Evolutionary conservation across 1,140 invertebrate species (phyloP).

Genomic region (Chironomus striatipennis): DNA sequence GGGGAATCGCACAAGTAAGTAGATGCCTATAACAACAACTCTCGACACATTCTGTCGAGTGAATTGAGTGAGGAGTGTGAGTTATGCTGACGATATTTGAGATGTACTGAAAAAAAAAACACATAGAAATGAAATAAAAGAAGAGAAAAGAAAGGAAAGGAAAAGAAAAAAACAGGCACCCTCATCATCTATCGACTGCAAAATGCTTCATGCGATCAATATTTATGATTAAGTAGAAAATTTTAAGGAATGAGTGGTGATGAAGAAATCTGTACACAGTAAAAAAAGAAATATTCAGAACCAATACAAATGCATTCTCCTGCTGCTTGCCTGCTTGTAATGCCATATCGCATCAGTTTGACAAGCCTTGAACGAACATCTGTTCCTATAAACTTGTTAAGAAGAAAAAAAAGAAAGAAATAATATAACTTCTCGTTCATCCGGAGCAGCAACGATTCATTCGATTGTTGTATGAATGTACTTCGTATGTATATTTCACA

Average conservation of each 20-base stretch:
- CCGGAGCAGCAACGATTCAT: neutral
- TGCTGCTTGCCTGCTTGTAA: neutral
- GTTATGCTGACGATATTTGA: slow-evolving; percentile 15
- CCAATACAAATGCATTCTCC: neutral
- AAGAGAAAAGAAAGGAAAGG: neutral
- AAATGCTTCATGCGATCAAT: slow-evolving; percentile 12
- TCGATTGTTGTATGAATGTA: neutral
- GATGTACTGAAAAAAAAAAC: slow-evolving; percentile 7
- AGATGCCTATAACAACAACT: neutral
- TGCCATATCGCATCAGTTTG: neutral
- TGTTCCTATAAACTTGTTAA: slow-evolving; percentile 9
- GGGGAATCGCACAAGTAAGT: slow-evolving; percentile 4
- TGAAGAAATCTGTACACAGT: neutral
- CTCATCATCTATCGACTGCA: neutral
- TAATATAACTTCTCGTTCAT: neutral
- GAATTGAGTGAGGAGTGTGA: neutral
- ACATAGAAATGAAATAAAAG: neutral
- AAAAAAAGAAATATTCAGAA: neutral
- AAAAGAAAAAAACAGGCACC: neutral
- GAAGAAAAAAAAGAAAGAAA: neutral
- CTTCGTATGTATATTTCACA: neutral
- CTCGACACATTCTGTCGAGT: neutral
- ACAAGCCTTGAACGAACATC: neutral
- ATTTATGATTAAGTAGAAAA: neutral
- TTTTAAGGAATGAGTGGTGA: neutral